Conservation (phyloP, 2,888 invertebrate species). For the Lepidocyrtoides sp. region DNA sequence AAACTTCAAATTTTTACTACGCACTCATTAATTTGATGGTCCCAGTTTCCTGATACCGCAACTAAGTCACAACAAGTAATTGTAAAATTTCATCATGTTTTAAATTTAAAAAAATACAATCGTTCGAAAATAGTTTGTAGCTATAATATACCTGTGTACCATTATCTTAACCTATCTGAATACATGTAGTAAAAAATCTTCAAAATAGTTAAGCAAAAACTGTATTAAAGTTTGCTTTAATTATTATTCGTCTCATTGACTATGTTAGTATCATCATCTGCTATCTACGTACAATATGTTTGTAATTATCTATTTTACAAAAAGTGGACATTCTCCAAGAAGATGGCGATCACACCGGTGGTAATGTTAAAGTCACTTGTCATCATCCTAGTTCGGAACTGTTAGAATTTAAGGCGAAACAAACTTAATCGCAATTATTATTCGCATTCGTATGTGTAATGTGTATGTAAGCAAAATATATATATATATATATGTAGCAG, state of each 20-base stretch:
- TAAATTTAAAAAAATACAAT: neutral
- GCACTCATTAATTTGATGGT: neutral
- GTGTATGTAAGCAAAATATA: neutral
- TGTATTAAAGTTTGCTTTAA: neutral
- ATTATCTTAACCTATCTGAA: neutral
- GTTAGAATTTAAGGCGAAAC: conserved; percentile 1
- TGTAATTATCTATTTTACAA: neutral
- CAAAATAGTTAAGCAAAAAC: neutral
- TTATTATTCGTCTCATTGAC: too few relatives aligned
- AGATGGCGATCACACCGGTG: neutral
- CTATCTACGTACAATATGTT: neutral
- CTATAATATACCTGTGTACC: neutral
- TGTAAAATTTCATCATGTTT: neutral
- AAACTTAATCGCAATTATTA: conserved; percentile 59
- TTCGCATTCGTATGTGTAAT: conserved; percentile 52
- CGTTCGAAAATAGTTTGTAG: conserved; percentile 3
- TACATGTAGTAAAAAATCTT: neutral
- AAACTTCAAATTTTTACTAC: neutral
- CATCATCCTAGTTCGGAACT: conserved; percentile 2
- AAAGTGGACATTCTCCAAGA: neutral
- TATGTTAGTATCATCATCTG: too few relatives aligned
- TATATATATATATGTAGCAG: too few relatives aligned
- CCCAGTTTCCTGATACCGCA: conserved; percentile 24
- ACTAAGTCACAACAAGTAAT: conserved; percentile 63
- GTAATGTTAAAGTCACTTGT: conserved; percentile 13